These are phyloP conservation scores for Centrocercus urophasianus DNA, from an alignment of 2,113 vertebrate genomes.

Conservation along the genomic window DNA sequence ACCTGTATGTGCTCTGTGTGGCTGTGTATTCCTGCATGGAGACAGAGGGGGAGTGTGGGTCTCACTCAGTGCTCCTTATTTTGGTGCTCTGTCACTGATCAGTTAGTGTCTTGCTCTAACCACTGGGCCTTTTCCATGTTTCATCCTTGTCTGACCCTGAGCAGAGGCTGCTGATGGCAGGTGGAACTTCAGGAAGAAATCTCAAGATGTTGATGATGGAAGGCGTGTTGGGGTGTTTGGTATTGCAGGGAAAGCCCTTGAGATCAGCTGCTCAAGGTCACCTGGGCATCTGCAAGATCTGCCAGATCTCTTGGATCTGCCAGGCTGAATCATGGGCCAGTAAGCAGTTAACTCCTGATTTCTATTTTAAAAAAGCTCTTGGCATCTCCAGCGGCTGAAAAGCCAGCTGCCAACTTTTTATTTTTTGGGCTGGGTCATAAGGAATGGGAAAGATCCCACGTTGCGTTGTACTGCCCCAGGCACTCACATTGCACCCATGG, in stretches of 20 bases:
- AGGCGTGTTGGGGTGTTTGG: accelerated
- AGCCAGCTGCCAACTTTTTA: not conserved
- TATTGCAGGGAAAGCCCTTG: not conserved
- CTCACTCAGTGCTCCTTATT: accelerated
- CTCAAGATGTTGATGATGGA: accelerated
- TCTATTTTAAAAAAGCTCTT: not conserved
- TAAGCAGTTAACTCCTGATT: not conserved
- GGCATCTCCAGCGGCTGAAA: not conserved
- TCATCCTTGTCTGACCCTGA: not conserved
- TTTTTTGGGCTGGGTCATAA: not conserved
- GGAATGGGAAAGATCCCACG: not conserved
- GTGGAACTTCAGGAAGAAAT: not conserved
- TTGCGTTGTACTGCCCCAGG: not conserved
- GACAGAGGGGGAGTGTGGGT: not conserved
- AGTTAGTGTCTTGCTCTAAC: not conserved
- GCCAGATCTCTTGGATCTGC: not conserved
- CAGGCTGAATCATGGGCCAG: accelerated
- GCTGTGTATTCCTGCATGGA: accelerated
- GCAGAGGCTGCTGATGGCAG: not conserved
- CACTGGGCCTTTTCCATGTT: not conserved
- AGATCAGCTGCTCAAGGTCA: not conserved
- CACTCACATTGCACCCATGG: accelerated
- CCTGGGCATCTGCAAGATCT: not conserved
- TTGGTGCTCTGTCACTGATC: not conserved
- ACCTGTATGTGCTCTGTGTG: accelerated